Evolutionary conservation across 2,888 invertebrate species (phyloP).

Genomic region (Pseudeuparius sepicola): DNA sequence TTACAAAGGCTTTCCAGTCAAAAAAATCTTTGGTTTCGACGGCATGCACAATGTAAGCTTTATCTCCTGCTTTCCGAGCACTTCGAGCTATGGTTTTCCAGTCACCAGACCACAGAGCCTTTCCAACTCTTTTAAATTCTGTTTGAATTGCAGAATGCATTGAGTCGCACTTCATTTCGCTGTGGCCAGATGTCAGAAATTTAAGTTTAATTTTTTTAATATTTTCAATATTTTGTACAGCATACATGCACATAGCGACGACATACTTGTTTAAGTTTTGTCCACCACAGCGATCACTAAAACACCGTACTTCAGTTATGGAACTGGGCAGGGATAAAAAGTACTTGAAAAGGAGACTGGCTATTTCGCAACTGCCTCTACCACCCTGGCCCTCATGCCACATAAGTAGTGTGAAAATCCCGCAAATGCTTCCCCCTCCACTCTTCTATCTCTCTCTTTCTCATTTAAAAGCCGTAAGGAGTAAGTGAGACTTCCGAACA

Average conservation of each 20-base stretch:
- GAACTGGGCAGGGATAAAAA: slow-evolving; percentile 21
- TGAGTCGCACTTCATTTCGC: slow-evolving; percentile 18
- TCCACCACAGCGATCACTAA: slow-evolving; percentile 27
- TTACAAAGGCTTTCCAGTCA: slow-evolving; percentile 12
- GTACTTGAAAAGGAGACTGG: slow-evolving; percentile 16
- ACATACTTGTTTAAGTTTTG: slow-evolving; percentile 27
- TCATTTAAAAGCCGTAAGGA: no score
- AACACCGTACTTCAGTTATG: slow-evolving; percentile 21
- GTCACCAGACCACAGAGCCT: slow-evolving; percentile 14
- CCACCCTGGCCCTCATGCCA: slow-evolving; percentile 22
- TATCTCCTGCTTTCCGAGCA: slow-evolving; percentile 14
- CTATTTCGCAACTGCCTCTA: slow-evolving; percentile 23
- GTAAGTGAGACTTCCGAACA: no score
- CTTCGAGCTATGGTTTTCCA: slow-evolving; percentile 14
- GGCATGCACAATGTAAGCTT: slow-evolving; percentile 12
- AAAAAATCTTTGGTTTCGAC: slow-evolving; percentile 6
- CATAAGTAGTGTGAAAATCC: no score
- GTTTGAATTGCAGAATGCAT: slow-evolving; percentile 22
- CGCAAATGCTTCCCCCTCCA: no score
- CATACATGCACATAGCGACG: slow-evolving; percentile 21
- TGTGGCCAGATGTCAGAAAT: slow-evolving; percentile 19
- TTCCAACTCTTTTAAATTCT: slow-evolving; percentile 21
- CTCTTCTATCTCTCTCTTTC: no score
- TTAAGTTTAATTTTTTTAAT: slow-evolving; percentile 22
- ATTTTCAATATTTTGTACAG: slow-evolving; percentile 19